Evolutionary conservation across 2,797 vertebrate species (phyloP), one percentile per base, ranked within the genome.

Genomic region (Poliocrania exsul): DNA sequence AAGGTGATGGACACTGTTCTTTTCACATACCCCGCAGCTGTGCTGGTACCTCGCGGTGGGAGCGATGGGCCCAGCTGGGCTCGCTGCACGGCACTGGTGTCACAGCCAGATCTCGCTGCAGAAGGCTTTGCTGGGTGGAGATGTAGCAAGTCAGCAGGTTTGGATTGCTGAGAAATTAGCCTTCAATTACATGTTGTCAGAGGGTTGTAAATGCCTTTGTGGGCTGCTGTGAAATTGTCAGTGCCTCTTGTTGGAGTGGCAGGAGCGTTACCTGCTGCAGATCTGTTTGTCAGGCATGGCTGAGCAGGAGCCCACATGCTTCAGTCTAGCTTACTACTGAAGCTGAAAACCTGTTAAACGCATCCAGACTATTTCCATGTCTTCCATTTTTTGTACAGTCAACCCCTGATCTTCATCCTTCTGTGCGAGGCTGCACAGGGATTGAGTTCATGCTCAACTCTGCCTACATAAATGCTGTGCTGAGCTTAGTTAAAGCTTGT

Each of bases 21-120:
- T 9, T 67, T 54, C 4, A 19, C 5, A 2, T 24, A 53, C 26
- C 56, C 56, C 46, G 4, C 44, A 62, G 21, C 10, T 58, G 29
- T 28, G 12, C 4, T 16, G 24, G 72, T 23, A 19, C 0, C 0
- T 23, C 58, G n/a, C 25, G 21, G 50, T 49, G 21, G 26, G 54
- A 47, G 2, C 9, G 20, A 38, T 29, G 44, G 50, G 26, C 62
- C 37, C 40, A 23, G 35, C 47, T 8, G 54, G 20, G 31, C 35
- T 60, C 18, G 25, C 38, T 67, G 69, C 47, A 16, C 5, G 40
- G 16, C 40, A 42, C 40, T 42, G 40, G 40, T 42, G 40, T 16
- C 40, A 42, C 16, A 17, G 40, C 40, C 40, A 42, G 40, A 42
- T 42, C 40, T 42, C 16, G 17, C 40, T 73, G 42, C 35, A 40